phyloP scores from a whole-genome alignment of 2,113 vertebrate species.

The Zapornia atra region DNA sequence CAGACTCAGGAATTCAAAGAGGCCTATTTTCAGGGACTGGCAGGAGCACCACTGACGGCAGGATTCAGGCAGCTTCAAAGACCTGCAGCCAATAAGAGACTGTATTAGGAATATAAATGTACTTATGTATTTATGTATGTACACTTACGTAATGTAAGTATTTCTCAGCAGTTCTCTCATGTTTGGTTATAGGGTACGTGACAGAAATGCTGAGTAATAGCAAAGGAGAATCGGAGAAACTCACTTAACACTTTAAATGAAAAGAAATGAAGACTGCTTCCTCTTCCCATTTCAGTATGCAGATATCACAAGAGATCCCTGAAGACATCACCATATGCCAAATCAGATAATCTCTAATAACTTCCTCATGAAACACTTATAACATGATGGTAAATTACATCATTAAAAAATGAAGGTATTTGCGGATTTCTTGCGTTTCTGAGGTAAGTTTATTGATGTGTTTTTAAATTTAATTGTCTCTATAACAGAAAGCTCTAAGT shows the following conservation, averaged over 20 bases:
- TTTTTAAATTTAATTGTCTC: neutral
- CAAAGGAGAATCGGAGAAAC: neutral
- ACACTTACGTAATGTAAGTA: neutral
- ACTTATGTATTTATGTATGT: neutral
- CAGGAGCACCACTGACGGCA: neutral
- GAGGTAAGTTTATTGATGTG: neutral
- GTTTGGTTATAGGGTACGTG: neutral
- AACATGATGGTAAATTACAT: neutral
- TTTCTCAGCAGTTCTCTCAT: neutral
- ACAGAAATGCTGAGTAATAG: neutral
- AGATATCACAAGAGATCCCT: neutral
- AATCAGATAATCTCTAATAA: conserved; percentile 2
- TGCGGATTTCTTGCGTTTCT: neutral
- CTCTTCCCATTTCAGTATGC: neutral
- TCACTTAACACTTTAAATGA: neutral
- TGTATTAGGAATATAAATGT: neutral
- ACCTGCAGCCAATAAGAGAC: neutral
- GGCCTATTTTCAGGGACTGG: conserved; percentile 13
- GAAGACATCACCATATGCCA: neutral
- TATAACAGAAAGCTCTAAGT: neutral
- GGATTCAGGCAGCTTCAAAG: neutral
- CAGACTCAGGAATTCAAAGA: conserved; percentile 44
- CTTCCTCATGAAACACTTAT: neutral
- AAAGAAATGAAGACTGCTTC: neutral
- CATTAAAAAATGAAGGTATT: neutral